Base-by-base conservation (phyloP, 2,888 invertebrate species). In the Latrodectus elegans region DNA sequence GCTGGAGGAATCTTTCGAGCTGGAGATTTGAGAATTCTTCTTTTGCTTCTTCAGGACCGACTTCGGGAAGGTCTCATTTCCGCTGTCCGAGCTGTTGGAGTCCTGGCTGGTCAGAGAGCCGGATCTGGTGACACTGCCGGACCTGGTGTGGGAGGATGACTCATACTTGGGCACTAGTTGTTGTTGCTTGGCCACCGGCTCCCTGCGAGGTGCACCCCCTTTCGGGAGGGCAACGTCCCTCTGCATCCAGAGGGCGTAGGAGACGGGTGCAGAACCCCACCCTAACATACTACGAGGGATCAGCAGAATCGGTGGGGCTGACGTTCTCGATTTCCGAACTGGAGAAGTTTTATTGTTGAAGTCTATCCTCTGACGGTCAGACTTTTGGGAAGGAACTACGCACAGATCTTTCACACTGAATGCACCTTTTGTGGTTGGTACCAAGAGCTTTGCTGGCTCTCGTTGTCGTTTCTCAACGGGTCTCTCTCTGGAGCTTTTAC, bases 61-160 rank as follows among this genome's bases (percentile, higher is more conserved):
- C 15, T 88, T 89, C 8, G 89, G 89, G 26, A 85, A 85, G n/a
- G 85, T 84, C 65, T 89, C 89, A 53, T 81, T 85, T 15, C 88
- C 89, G 26, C 88, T 84, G 55, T 89, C 89, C 60, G 88, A 88
- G 14, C 89, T 82, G 55, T 81, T 84, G 9, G 89, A 89, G 10
- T 88, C 87, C 71, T 89, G 89, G 64, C 89, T 89, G 65, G 81
- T 89, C 70, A 89, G 72, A 49, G 89, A 89, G 4, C 89, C 89
- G 71, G 89, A 88, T 78, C 88, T 84, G 22, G 81, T 82, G 65
- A 88, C 88, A 53, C 80, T 82, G 55, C 78, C 26, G 71, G 84
- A 82, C 65, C 76, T 71, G 49, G 53, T 55, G 17, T 55, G 71
- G 14, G 17, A 70, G 22, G 55, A 60, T 26, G 73, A 15, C 22